Percentiles rank a stretch among this genome's conserved stretches.
Conservation (phyloP, 2,113 vertebrate species). For the Chrysemys picta region DNA sequence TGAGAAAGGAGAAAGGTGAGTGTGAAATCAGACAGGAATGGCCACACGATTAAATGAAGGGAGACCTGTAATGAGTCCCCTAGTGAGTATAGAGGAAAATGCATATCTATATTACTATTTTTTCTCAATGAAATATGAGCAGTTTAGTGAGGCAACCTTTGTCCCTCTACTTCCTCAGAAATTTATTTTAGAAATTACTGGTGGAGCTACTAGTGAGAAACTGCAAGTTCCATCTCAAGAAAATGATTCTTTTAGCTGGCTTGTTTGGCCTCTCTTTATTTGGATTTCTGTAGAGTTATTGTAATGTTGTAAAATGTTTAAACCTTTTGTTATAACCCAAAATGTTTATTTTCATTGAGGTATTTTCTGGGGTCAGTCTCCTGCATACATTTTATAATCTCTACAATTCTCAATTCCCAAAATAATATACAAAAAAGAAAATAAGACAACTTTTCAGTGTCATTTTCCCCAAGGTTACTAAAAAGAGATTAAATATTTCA, state of each 20-base stretch:
- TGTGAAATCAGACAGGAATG: not conserved
- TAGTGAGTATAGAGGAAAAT: not conserved
- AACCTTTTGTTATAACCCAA: not conserved
- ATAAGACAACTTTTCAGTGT: not conserved
- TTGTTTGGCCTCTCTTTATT: not conserved
- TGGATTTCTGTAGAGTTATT: not conserved
- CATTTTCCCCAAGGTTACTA: not conserved
- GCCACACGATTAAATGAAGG: not conserved
- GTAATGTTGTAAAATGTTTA: not conserved
- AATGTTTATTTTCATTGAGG: not conserved
- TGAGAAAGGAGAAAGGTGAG: not conserved
- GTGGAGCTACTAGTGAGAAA: not conserved
- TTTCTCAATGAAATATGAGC: not conserved
- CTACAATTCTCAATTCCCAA: not conserved
- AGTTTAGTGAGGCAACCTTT: not conserved
- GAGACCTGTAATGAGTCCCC: not conserved
- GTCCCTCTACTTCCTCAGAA: not conserved
- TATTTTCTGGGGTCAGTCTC: not conserved
- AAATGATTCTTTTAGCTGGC: not conserved
- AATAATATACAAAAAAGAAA: not conserved
- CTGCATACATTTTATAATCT: not conserved
- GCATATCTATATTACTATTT: accelerated
- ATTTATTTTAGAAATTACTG: not conserved
- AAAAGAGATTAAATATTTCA: not conserved
- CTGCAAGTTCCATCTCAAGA: not conserved